Evolutionary conservation across 2,888 invertebrate genomes (phyloP).

Genomic region (Bellardia bayeri): DNA sequence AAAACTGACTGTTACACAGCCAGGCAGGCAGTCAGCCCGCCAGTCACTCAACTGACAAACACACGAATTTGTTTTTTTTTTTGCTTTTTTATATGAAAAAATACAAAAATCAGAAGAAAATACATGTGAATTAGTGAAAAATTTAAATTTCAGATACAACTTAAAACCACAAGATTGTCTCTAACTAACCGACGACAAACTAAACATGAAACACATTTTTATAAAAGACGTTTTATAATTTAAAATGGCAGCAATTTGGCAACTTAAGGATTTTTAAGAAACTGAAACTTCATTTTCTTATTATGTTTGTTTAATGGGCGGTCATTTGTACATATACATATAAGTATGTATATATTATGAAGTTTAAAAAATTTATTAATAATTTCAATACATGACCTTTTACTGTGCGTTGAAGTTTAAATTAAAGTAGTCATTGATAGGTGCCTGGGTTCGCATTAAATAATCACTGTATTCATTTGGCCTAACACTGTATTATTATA

Average conservation of each 20-base stretch:
- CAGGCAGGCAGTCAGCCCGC: background rate
- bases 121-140: background rate
- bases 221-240: background rate
- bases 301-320: no score
- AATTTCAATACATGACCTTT: background rate
- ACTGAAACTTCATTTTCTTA: no score
- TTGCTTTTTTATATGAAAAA: background rate
- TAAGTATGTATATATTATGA: no score
- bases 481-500: conserved; percentile 62
- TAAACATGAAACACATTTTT: background rate
- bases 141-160: conserved; percentile 14
- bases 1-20: conserved; percentile 52
- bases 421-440: background rate
- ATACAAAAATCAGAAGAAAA: background rate
- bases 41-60: conserved; percentile 57
- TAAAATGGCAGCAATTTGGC: background rate
- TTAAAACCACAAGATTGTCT: background rate
- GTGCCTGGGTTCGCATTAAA: conserved; percentile 42
- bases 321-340: no score
- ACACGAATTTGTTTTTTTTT: conserved; percentile 2
- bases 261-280: background rate
- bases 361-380: no score
- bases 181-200: no score
- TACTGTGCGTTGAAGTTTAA: conserved; percentile 12
- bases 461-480: conserved; percentile 65